Conservation (phyloP, 1,140 invertebrate genomes). For the Octopus bimaculoides region DNA sequence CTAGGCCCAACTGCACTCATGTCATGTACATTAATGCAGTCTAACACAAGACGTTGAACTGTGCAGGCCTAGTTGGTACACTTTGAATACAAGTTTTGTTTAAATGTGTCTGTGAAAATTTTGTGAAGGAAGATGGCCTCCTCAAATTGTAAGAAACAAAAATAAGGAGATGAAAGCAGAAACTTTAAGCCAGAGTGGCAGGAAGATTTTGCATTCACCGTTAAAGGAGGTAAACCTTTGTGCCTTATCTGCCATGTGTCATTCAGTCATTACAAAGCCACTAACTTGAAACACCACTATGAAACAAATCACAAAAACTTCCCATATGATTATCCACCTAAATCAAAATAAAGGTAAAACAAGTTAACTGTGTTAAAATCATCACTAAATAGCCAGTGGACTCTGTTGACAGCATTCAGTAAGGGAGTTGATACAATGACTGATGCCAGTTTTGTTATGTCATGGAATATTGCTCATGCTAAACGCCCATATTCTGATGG, state of each 20-base stretch:
- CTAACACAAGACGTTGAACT: too few species aligned
- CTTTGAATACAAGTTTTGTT: background rate
- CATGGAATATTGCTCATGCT: background rate
- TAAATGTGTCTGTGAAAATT: background rate
- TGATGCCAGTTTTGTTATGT: background rate
- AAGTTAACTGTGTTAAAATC: conserved; percentile 2
- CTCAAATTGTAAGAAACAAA: background rate
- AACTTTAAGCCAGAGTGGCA: background rate
- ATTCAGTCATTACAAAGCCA: background rate
- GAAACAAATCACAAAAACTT: conserved; percentile 1
- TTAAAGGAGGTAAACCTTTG: conserved; percentile 3
- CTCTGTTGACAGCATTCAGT: background rate
- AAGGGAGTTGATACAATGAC: background rate
- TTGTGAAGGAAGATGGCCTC: background rate
- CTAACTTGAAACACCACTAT: background rate
- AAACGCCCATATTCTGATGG: background rate
- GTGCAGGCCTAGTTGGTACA: too few species aligned
- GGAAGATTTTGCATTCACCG: background rate
- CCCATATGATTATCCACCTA: background rate
- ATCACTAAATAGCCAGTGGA: background rate
- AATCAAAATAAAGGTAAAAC: background rate
- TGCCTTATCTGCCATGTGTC: background rate
- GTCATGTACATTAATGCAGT: too few species aligned
- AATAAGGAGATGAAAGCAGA: conserved; percentile 1
- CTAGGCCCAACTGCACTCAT: too few species aligned